phyloP scores from a whole-genome alignment of 2,888 invertebrate genomes.

The Tachina grossa region DNA sequence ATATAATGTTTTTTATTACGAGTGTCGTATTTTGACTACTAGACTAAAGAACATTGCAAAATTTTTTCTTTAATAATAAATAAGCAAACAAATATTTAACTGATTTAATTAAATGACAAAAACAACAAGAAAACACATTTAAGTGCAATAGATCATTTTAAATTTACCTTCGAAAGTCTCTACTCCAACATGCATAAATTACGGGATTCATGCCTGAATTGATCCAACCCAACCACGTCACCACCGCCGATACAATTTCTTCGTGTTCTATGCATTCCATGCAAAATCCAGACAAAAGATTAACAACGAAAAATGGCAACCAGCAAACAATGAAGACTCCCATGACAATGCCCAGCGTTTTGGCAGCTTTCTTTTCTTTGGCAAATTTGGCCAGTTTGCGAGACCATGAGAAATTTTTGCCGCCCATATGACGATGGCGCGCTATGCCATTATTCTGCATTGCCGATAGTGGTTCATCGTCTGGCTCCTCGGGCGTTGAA shows the following conservation, averaged over 20 bases:
- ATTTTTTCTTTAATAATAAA: too few relatives aligned
- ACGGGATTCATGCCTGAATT: slow-evolving; percentile 98
- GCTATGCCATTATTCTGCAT: slow-evolving; percentile 90
- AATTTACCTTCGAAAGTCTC: slow-evolving; percentile 94
- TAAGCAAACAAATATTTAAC: neutral
- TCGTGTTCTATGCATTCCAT: slow-evolving; percentile 93
- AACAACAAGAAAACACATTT: neutral
- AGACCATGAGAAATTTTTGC: slow-evolving; percentile 95
- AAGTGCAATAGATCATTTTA: slow-evolving; percentile 16
- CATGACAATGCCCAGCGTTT: slow-evolving; percentile 98
- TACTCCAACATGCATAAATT: slow-evolving; percentile 99
- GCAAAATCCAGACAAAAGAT: slow-evolving; percentile 95
- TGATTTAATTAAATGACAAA: neutral
- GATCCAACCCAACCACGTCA: slow-evolving; percentile 97
- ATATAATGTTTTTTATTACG: too few relatives aligned
- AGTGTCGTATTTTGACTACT: too few relatives aligned
- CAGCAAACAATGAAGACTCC: slow-evolving; percentile 98
- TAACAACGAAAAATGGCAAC: slow-evolving; percentile 98
- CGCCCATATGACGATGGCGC: slow-evolving; percentile 88
- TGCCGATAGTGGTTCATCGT: slow-evolving; percentile 89
- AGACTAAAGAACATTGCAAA: too few relatives aligned
- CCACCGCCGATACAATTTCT: slow-evolving; percentile 93
- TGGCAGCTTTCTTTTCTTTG: slow-evolving; percentile 98
- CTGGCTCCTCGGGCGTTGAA: slow-evolving; percentile 87
- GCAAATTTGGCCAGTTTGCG: slow-evolving; percentile 97